Evolutionary conservation across 2,888 invertebrate genomes (phyloP).

Genomic region (Acleris holmiana): DNA sequence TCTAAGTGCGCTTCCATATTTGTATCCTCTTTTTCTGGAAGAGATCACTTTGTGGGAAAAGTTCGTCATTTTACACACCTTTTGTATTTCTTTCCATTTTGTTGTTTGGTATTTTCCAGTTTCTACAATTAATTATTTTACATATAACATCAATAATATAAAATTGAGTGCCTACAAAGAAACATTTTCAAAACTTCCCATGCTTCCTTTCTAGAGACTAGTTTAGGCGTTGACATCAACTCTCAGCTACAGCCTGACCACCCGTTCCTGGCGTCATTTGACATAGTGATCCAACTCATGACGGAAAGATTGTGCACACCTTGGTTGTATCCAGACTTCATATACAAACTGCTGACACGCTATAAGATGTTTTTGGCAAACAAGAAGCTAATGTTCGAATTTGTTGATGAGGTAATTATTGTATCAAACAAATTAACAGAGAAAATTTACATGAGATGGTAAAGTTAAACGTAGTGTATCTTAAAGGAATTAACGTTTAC

Average conservation of each 20-base stretch:
- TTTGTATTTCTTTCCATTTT: too few species aligned
- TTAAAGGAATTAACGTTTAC: too few species aligned
- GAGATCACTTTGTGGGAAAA: too few species aligned
- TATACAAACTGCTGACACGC: background rate
- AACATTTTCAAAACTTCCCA: background rate
- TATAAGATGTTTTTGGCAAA: background rate
- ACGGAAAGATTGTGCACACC: conserved; percentile 4
- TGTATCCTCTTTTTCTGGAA: too few species aligned
- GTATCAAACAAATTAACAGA: background rate
- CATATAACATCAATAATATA: background rate
- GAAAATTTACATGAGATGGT: too few species aligned
- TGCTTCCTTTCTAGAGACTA: conserved; percentile 7
- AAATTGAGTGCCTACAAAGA: background rate
- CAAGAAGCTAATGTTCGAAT: background rate
- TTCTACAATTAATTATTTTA: too few species aligned
- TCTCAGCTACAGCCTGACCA: conserved; percentile 11
- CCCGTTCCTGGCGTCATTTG: conserved; percentile 21
- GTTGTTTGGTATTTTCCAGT: too few species aligned
- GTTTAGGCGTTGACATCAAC: conserved; percentile 15
- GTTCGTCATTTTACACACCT: too few species aligned
- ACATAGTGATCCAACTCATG: background rate
- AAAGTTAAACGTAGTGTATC: too few species aligned
- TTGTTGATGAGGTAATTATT: conserved; percentile 10
- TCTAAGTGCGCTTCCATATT: too few species aligned
- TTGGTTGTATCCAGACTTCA: conserved; percentile 14